phyloP scores from a whole-genome alignment of 2,888 invertebrate species.

The Cosmia trapezina region DNA sequence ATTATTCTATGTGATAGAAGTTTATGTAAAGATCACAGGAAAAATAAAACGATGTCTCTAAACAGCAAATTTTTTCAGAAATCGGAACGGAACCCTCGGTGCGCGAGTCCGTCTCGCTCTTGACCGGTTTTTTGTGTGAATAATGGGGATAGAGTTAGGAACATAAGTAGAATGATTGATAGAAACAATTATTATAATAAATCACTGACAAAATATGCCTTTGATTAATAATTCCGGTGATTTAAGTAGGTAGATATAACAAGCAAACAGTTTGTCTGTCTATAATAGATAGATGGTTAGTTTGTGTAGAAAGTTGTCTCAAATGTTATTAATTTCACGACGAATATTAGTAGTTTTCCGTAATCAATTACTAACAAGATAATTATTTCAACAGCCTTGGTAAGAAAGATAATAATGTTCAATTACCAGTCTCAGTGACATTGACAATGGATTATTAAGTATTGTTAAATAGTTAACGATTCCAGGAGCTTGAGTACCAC shows the following conservation, averaged over 20 bases:
- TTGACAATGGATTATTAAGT: conserved; percentile 26
- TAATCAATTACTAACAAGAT: conserved; percentile 19
- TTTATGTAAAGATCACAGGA: too few species aligned
- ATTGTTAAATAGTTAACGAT: conserved; percentile 13
- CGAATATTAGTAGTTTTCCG: conserved; percentile 16
- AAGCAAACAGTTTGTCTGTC: background rate
- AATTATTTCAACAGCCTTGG: conserved; percentile 39
- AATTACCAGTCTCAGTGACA: conserved; percentile 11
- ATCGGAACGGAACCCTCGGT: too few species aligned
- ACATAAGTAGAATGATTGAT: too few species aligned
- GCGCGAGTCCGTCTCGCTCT: too few species aligned
- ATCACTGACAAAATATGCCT: background rate
- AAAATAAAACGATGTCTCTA: too few species aligned
- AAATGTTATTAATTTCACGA: background rate
- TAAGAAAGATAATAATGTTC: conserved; percentile 36
- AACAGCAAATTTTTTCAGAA: too few species aligned
- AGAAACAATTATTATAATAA: too few species aligned
- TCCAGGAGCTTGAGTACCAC: conserved; percentile 41
- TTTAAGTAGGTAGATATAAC: background rate
- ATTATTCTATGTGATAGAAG: too few species aligned
- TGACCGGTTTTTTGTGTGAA: too few species aligned
- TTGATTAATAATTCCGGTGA: background rate
- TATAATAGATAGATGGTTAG: background rate
- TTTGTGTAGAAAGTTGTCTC: background rate
- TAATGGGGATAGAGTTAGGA: too few species aligned